Percentiles rank a stretch among this genome's conserved stretches.
Evolutionary conservation across 2,113 vertebrate species (phyloP).

Genomic region (Austrofundulus limnaeus): DNA sequence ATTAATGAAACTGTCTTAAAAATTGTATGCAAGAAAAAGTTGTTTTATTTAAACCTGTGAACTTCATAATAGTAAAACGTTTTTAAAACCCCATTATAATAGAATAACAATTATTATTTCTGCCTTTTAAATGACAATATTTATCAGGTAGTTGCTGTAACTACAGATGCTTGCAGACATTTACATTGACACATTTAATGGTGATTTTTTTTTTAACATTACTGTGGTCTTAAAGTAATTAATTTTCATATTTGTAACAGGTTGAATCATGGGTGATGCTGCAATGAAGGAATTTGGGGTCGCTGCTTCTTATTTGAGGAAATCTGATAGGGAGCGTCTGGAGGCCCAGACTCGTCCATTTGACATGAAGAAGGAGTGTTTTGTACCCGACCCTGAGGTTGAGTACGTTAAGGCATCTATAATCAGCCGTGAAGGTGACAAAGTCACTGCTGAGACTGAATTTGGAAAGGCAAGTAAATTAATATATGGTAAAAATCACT

Average conservation of each 20-base stretch:
- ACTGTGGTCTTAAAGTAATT: no score
- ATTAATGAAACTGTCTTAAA: no score
- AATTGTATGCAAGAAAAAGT: no score
- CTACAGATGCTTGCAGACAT: not conserved
- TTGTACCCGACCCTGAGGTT: constrained; percentile 77
- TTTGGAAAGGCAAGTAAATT: constrained; percentile 79
- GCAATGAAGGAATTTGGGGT: constrained; percentile 80
- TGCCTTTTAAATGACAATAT: not conserved
- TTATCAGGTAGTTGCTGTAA: not conserved
- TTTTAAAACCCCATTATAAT: not conserved
- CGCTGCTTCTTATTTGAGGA: constrained; percentile 80
- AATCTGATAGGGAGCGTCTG: constrained; percentile 81
- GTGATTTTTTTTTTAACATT: not conserved
- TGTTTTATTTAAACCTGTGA: no score
- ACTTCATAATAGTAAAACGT: no score
- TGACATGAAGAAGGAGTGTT: constrained; percentile 82
- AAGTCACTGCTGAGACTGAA: constrained; percentile 78
- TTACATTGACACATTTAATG: not conserved
- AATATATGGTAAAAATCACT: not conserved
- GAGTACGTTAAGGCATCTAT: constrained; percentile 81
- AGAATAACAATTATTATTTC: not conserved
- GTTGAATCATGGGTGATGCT: constrained; percentile 75
- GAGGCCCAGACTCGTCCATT: constrained; percentile 71
- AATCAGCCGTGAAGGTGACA: constrained; percentile 79
- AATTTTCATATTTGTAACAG: constrained; percentile 10